Evolutionary conservation across 2,888 invertebrate genomes (phyloP), one percentile per base, ranked within the genome.

Genomic region (Cheilosia soror): DNA sequence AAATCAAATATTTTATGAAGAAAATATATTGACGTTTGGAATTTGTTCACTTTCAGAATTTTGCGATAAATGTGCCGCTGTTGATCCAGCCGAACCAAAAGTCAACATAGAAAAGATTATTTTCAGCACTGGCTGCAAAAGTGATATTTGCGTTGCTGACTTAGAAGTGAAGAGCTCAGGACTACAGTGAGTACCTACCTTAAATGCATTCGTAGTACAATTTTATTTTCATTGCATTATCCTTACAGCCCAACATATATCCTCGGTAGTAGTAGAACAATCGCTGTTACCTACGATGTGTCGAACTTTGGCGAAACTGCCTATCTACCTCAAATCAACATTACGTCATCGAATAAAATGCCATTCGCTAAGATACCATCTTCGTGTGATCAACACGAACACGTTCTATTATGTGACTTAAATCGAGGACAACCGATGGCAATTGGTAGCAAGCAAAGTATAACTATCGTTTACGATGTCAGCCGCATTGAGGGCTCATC

Each of bases 231-330:
- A 31, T 9, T 4, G 11, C 1, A 53, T 40, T 37, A 51, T 15
- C 53, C 40, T 51, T 27, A 27, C 42, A 92, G 92, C 47, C 81
- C 90, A 49, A 90, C 89, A 2, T 92, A 90, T 58, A 89, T 90
- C 1, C 75, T 92, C 78, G 92, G 92, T 25, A 92, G 92, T 60
- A 89, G 89, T 69, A 89, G 89, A 49, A 90, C 90, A 0, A 87
- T 92, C 0, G 88, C 89, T 0, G 77, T 92, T 5, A 89, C 89
- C 5, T 92, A 92, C 75, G 90, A 90, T 7, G 89, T 94, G 1
- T 88, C 87, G 4, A 94, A 93, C 87, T 85, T 82, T 0, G 93
- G 93, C 0, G 94, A 94, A 88, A 92, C 93, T 1, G 93, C 94
- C 4, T 93, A 93, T 87, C 89, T 92, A 55, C 92, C 93, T 0